Evolutionary conservation across 2,797 vertebrate species (phyloP).

Genomic region (Craterocephalus amniculus): DNA sequence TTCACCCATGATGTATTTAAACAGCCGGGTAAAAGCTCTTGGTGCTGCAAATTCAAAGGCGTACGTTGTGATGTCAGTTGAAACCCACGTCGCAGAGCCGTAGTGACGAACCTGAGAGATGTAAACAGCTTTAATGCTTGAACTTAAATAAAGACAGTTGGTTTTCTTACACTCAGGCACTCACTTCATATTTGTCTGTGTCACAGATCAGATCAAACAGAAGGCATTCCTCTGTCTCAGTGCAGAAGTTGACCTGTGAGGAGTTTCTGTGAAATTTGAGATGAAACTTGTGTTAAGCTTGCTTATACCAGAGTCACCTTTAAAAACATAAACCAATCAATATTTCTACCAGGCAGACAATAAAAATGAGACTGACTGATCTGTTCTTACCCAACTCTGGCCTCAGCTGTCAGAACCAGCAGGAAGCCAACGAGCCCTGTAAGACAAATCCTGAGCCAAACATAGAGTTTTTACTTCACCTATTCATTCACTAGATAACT

Average conservation of each 20-base stretch:
- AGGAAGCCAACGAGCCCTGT: slow-evolving; percentile 68
- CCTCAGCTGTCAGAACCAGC: slow-evolving; percentile 72
- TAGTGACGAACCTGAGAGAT: slow-evolving; percentile 78
- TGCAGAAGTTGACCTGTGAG: slow-evolving; percentile 51
- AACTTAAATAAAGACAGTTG: neutral
- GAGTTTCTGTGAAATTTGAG: slow-evolving; percentile 66
- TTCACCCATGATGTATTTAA: slow-evolving; percentile 74
- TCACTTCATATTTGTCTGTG: slow-evolving; percentile 72
- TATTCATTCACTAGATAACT: neutral
- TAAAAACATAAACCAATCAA: neutral
- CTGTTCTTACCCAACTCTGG: slow-evolving; percentile 75
- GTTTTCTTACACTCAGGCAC: slow-evolving; percentile 4
- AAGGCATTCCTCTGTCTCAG: slow-evolving; percentile 77
- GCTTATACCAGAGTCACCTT: neutral
- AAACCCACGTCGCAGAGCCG: slow-evolving; percentile 73
- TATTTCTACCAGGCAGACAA: neutral
- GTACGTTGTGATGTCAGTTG: slow-evolving; percentile 44
- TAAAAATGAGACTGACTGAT: neutral
- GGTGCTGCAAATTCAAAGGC: slow-evolving; percentile 57
- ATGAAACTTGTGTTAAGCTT: neutral
- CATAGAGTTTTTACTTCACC: neutral
- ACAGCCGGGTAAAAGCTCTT: slow-evolving; percentile 71
- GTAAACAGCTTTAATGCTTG: slow-evolving; percentile 1
- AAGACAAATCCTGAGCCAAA: slow-evolving; percentile 71
- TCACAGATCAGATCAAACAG: slow-evolving; percentile 71